phyloP scores from a whole-genome alignment of 2,797 vertebrate species.

The Typhlichthys subterraneus region DNA sequence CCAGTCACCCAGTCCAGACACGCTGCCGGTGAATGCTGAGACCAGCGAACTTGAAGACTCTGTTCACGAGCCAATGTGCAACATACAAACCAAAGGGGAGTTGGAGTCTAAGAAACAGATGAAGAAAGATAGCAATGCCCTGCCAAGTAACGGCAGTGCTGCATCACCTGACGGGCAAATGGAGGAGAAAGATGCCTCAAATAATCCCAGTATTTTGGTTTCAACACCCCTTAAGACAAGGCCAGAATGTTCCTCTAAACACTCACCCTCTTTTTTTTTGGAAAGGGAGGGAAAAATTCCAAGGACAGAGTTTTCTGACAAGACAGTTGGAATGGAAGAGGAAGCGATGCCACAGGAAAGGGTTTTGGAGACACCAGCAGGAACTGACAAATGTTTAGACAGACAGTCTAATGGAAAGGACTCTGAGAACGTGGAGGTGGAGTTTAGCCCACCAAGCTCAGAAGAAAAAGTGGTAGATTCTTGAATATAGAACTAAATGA shows the following conservation, averaged over 20 bases:
- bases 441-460: constrained; percentile 36
- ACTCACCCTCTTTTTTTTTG: constrained; percentile 50
- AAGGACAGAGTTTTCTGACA: constrained; percentile 68
- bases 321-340: constrained; percentile 40
- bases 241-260: constrained; percentile 48
- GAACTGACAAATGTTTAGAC: constrained; percentile 21
- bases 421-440: constrained; percentile 60
- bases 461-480: constrained; percentile 39
- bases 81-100: constrained; percentile 53
- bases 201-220: constrained; percentile 37
- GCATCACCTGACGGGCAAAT: constrained; percentile 26
- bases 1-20: neutral
- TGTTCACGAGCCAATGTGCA: constrained; percentile 39
- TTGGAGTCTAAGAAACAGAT: constrained; percentile 58
- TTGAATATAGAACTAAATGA: constrained; percentile 37
- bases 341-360: constrained; percentile 30
- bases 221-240: constrained; percentile 55
- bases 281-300: constrained; percentile 74
- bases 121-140: constrained; percentile 50
- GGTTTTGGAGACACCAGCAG: neutral
- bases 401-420: constrained; percentile 57
- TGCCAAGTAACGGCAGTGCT: constrained; percentile 34
- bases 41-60: constrained; percentile 25
- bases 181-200: constrained; percentile 33
- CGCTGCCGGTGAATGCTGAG: constrained; percentile 6